These are phyloP conservation scores for Mimachlamys varia DNA, from an alignment of 2,888 invertebrate genomes.

Conservation along the genomic window DNA sequence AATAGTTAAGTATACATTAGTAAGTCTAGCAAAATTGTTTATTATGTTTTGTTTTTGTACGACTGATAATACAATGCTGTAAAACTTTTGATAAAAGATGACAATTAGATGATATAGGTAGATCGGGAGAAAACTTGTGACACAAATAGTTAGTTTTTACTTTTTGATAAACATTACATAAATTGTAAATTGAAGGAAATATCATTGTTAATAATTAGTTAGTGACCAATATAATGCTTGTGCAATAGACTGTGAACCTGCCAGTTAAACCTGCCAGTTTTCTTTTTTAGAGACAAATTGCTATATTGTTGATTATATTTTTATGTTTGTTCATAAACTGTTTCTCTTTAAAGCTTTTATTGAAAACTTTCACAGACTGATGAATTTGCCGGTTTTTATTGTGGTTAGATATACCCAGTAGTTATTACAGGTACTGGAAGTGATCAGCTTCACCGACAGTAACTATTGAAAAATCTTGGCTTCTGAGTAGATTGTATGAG, in stretches of 20 bases:
- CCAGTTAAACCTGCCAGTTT: too few species aligned
- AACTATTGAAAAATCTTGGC: too few species aligned
- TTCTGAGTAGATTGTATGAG: too few species aligned
- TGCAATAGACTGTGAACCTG: constrained; percentile 4
- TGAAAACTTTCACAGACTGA: background rate
- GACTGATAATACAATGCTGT: too few species aligned
- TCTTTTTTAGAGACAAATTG: background rate
- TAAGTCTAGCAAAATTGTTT: too few species aligned
- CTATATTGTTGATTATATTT: background rate
- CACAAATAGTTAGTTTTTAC: too few species aligned
- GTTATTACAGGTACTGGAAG: background rate
- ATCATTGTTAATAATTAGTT: background rate
- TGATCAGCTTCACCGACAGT: background rate
- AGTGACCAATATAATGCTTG: background rate
- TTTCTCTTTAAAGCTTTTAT: background rate
- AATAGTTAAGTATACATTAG: too few species aligned
- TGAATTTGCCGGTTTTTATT: background rate
- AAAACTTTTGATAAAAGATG: too few species aligned
- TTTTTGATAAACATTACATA: background rate
- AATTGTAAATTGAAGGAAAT: background rate
- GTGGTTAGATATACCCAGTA: background rate
- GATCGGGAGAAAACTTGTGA: too few species aligned
- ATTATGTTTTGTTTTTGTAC: too few species aligned
- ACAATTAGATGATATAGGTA: too few species aligned
- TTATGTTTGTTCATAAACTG: background rate